phyloP scores from a whole-genome alignment of 2,888 invertebrate species.

The Chalcis sispes region DNA sequence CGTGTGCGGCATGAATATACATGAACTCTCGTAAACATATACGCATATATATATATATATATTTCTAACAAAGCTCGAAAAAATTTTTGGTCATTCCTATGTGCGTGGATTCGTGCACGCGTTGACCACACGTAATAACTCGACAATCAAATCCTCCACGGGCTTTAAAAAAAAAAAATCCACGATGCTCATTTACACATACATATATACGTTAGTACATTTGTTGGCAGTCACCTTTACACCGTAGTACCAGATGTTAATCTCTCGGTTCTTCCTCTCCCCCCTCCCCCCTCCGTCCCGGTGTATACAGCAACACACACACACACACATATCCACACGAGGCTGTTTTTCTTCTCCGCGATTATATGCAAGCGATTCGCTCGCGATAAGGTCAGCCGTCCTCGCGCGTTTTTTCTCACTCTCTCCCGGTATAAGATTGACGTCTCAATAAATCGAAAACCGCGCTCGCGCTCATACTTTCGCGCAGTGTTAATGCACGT shows the following conservation, averaged over 20 bases:
- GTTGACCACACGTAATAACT: no score
- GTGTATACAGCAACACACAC: not conserved
- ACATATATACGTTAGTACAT: no score
- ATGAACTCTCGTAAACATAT: no score
- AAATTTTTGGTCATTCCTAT: no score
- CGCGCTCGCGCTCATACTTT: constrained; percentile 38
- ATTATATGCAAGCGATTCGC: constrained; percentile 10
- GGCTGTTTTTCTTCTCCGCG: constrained; percentile 26
- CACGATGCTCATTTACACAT: no score
- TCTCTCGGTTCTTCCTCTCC: constrained; percentile 8
- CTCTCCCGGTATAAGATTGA: constrained; percentile 42
- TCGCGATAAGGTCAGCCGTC: constrained; percentile 34
- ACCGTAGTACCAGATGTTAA: constrained; percentile 33
- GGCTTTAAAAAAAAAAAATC: no score
- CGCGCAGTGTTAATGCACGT: constrained; percentile 17
- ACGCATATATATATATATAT: no score
- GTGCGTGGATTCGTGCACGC: no score
- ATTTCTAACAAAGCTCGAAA: no score
- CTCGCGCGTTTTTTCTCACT: not conserved
- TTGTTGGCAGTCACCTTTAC: no score
- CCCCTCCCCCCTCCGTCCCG: not conserved
- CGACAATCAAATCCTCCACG: no score
- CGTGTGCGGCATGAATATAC: no score
- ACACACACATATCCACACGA: not conserved
- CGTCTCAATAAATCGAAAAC: constrained; percentile 60